Percentiles rank a stretch among this genome's conserved stretches.
These are phyloP conservation scores for Dendropsophus ebraccatus DNA, from an alignment of 2,113 vertebrate genomes.

Conservation along the genomic window DNA sequence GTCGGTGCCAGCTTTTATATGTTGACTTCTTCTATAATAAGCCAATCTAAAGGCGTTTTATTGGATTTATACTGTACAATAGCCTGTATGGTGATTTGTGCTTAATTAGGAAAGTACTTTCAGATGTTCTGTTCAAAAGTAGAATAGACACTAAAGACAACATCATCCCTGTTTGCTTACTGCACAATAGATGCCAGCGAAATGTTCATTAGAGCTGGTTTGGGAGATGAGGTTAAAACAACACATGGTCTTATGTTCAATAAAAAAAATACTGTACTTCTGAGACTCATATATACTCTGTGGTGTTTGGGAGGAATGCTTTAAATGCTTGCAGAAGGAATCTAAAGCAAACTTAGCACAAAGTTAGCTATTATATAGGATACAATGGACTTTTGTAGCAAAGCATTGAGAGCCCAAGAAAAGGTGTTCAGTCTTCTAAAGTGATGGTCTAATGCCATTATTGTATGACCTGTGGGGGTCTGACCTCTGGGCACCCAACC, in stretches of 20 bases:
- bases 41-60: not conserved
- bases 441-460: no score
- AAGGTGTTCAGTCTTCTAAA: no score
- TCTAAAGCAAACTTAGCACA: not conserved
- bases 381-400: not conserved
- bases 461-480: not conserved
- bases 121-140: not conserved
- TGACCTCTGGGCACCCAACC: not conserved
- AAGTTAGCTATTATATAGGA: not conserved
- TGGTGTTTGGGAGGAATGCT: not conserved
- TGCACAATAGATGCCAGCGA: not conserved
- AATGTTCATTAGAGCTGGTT: constrained; percentile 1
- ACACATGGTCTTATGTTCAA: not conserved
- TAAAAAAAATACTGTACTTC: not conserved
- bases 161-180: not conserved
- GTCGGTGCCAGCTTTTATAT: no score
- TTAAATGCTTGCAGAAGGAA: not conserved
- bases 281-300: not conserved
- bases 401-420: not conserved
- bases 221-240: constrained; percentile 10
- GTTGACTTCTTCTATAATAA: no score
- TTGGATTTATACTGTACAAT: not conserved
- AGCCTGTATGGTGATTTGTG: not conserved
- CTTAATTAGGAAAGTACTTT: not conserved
- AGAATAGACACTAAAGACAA: not conserved